Evolutionary conservation across 2,113 vertebrate genomes (phyloP), one percentile per base, ranked within the genome.

Genomic region (Phasianus colchicus): DNA sequence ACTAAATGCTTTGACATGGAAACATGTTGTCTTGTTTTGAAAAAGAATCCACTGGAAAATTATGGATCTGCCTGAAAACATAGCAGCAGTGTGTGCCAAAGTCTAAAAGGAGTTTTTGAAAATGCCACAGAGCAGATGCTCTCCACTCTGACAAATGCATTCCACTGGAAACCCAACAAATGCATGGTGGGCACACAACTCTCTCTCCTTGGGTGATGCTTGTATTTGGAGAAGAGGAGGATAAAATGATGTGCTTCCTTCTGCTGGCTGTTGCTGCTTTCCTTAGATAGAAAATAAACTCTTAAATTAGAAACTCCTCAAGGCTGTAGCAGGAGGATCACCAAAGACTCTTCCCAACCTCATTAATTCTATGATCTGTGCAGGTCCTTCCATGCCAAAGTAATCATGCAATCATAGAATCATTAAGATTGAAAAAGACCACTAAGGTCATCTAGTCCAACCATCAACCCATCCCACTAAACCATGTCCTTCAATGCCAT

Each of bases 311-410:
- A 45, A 71, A 20, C 9, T 58, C 19, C 6, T 7, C 0, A 0
- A 5, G 11, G 40, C 4, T 60, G 13, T 42, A 73, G n/a, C 27
- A 45, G 34, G 30, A 88, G 20, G 29, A 45, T 34, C 42, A 75
- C 19, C 30, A 30, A 25, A 69, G 32, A 79, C 7, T 13, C 7
- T 5, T 63, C 54, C 40, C 45, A 54, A 29, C 2, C 5, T 77
- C 34, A 7, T 29, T 74, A 63, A 10, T 84, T 10, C 40, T 54
- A 17, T 21, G 13, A 48, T 38, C 4, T 65, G 5, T 47, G 25
- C 30, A 70, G 3, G 7, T 85, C 12, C 9, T 1, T 1, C 11
- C 4, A 38, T 3, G 22, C 0, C 40, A 63, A n/a, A 7, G n/a
- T 5, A 43, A 81, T 32, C 27, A 54, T 54, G 14, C 27, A 54